Base-by-base conservation (phyloP, 2,797 vertebrate genomes). In the Oryzias sinensis region DNA sequence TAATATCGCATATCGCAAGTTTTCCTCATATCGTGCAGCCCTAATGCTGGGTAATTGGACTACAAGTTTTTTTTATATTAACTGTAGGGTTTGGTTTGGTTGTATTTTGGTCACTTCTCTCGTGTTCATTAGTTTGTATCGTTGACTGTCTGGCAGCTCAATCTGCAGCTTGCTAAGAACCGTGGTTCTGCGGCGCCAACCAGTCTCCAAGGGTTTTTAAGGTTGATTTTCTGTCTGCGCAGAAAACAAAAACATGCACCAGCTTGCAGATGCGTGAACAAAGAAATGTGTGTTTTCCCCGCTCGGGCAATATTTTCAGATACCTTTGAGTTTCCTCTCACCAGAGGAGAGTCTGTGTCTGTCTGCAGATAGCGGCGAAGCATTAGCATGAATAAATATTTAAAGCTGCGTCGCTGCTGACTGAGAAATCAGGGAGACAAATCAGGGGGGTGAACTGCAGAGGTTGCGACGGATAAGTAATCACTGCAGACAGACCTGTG, bases 401-500 rank as follows among this genome's bases (percentile, higher is more conserved):
- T 65, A 61, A 68, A 54, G 16, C 5, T 59, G 47, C 15, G 3
- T 41, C 20, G 65, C 72, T 69, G 59, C 54, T 61, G 71, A 62
- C 33, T 48, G 54, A 60, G 68, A 27, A 67, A 65, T 49, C 0
- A 17, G 4, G 18, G 16, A 5, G 1, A 0, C 29, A 22, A 49
- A 41, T 57, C 33, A 17, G 57, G 68, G 68, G 46, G 53, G 56
- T 75, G 72, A 75, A 77, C 50, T 62, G 66, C 49, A 8, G 33
- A 20, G 74, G 49, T 65, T 57, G 56, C 73, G 68, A 17, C 4
- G 27, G 77, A 68, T 52, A 63, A 79, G 71, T 74, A 80, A 85
- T 86, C 77, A 63, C 62, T 15, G 68, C 61, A 69, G 82, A 73
- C 72, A 74, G 71, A 74, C 68, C 74, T 64, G 75, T 76, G 78